Evolutionary conservation across 2,888 invertebrate species (phyloP).

Genomic region (Sepiola atlantica): DNA sequence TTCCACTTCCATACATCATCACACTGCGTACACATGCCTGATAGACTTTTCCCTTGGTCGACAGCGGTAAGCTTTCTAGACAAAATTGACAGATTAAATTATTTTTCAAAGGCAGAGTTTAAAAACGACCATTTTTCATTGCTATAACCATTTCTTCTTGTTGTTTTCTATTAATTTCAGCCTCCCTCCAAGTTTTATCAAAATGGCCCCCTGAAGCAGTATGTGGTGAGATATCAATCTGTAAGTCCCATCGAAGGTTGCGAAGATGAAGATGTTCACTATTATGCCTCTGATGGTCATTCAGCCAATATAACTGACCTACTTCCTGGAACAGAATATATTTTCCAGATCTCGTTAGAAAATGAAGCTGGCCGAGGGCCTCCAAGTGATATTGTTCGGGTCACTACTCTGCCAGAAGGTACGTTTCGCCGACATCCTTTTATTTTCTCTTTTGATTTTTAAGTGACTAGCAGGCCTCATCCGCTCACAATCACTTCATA

Average conservation of each 20-base stretch:
- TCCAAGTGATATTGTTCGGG: constrained; percentile 52
- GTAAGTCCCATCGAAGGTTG: constrained; percentile 50
- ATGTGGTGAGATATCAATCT: constrained; percentile 57
- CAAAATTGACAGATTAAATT: too few species aligned
- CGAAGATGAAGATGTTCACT: constrained; percentile 52
- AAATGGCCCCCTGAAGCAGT: constrained; percentile 61
- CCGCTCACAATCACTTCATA: too few species aligned
- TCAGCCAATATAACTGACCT: constrained; percentile 57
- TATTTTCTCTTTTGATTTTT: neutral
- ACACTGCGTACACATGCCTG: too few species aligned
- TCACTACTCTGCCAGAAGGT: constrained; percentile 62
- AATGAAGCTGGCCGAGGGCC: constrained; percentile 63
- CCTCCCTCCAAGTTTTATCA: constrained; percentile 54
- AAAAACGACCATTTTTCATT: neutral
- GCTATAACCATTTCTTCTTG: neutral
- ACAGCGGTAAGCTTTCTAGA: too few species aligned
- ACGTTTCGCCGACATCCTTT: neutral
- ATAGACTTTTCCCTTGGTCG: too few species aligned
- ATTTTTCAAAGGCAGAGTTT: too few species aligned
- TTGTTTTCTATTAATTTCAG: constrained; percentile 50
- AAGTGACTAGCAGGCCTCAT: too few species aligned
- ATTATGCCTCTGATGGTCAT: constrained; percentile 37
- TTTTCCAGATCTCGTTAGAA: constrained; percentile 59
- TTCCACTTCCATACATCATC: too few species aligned
- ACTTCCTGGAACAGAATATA: constrained; percentile 64